Evolutionary conservation across 2,888 invertebrate species (phyloP).

Genomic region (Tetheella fluctuosa): DNA sequence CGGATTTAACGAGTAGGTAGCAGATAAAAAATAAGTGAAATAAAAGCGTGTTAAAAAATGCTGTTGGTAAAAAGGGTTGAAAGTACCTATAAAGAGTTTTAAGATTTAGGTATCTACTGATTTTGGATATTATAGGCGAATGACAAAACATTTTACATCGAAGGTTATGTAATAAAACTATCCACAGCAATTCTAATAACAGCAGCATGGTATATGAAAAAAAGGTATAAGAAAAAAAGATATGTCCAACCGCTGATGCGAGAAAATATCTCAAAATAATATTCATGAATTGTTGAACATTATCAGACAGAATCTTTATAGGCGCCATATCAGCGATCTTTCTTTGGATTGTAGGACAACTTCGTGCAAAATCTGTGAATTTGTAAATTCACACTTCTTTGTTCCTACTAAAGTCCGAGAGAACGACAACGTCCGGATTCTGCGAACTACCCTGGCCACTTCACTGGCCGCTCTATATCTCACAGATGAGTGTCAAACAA

Average conservation of each 20-base stretch:
- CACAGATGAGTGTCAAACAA: slow-evolving; percentile 81
- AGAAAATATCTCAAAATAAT: not conserved
- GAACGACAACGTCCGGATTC: slow-evolving; percentile 56
- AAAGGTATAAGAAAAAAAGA: too few species aligned
- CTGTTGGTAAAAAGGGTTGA: too few species aligned
- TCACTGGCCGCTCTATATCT: slow-evolving; percentile 75
- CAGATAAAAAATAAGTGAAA: slow-evolving; percentile 29
- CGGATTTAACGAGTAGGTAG: slow-evolving; percentile 32
- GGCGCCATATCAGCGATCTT: slow-evolving; percentile 46
- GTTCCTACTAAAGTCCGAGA: slow-evolving; percentile 50
- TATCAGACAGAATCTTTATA: slow-evolving; percentile 39
- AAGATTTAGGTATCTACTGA: too few species aligned
- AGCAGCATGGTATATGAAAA: too few species aligned
- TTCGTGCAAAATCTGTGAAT: slow-evolving; percentile 50
- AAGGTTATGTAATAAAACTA: too few species aligned
- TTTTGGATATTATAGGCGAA: not conserved
- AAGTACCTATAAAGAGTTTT: too few species aligned
- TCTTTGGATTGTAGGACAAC: slow-evolving; percentile 4
- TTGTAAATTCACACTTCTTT: slow-evolving; percentile 75
- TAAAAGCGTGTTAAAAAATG: not conserved
- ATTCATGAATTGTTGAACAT: not conserved
- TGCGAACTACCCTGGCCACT: slow-evolving; percentile 60
- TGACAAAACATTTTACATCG: too few species aligned
- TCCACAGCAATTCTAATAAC: too few species aligned
- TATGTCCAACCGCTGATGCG: not conserved